Evolutionary conservation across 2,888 invertebrate genomes (phyloP).

Genomic region (Cephus runcator): DNA sequence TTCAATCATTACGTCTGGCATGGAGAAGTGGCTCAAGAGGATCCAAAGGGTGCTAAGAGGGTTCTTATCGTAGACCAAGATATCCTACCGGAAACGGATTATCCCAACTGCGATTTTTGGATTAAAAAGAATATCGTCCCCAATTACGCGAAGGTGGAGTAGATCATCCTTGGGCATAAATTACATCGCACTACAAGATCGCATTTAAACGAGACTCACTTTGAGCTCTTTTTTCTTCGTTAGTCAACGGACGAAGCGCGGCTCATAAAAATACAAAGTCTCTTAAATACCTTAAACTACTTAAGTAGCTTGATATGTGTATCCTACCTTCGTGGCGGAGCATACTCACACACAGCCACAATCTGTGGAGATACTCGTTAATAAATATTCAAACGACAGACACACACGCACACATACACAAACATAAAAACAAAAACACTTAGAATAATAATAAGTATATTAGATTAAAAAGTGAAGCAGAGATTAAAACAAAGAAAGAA

Average conservation of each 20-base stretch:
- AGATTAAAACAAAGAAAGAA: conserved; percentile 3
- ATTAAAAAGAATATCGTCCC: conserved; percentile 80
- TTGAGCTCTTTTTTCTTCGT: neutral
- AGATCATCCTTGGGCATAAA: conserved; percentile 50
- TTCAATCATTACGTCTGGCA: conserved; percentile 86
- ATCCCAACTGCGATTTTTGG: conserved; percentile 83
- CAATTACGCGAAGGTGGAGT: conserved; percentile 80
- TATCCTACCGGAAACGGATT: conserved; percentile 72
- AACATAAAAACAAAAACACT: conserved; percentile 7
- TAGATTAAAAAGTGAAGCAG: neutral
- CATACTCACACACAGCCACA: neutral
- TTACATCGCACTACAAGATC: neutral
- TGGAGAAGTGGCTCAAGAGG: conserved; percentile 76
- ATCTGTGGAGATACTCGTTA: neutral
- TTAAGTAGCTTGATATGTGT: conserved; percentile 17
- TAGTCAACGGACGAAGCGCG: neutral
- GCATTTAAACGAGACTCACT: conserved; percentile 11
- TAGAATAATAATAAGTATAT: neutral
- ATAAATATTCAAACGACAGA: neutral
- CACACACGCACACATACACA: neutral
- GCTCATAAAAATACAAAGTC: conserved; percentile 6
- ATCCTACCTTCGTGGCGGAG: neutral
- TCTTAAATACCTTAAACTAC: conserved; percentile 16
- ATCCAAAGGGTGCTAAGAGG: conserved; percentile 66
- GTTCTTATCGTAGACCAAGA: conserved; percentile 80